Conservation (phyloP, 2,113 vertebrate species). For the Balaeniceps rex region DNA sequence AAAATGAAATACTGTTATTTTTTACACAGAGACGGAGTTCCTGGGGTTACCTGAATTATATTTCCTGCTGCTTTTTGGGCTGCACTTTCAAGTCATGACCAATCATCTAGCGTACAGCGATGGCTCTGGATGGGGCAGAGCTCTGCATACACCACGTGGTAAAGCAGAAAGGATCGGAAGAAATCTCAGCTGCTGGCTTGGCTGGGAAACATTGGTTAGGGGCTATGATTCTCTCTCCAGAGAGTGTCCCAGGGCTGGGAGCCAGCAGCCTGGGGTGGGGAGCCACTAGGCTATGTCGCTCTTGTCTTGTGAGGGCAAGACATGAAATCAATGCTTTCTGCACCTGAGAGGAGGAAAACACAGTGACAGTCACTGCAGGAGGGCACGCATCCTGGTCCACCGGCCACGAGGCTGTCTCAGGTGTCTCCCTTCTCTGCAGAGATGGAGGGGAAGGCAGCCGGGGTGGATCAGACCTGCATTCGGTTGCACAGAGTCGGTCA, state of each 20-base stretch:
- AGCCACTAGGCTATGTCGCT: not conserved
- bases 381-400: not conserved
- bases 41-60: not conserved
- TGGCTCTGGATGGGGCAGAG: not conserved
- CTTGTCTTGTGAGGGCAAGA: not conserved
- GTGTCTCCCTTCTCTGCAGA: not conserved
- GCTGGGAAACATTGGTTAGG: not conserved
- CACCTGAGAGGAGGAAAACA: not conserved
- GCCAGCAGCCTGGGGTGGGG: not conserved
- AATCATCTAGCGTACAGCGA: not conserved
- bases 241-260: not conserved
- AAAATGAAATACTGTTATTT: not conserved
- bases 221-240: not conserved
- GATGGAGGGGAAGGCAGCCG: not conserved
- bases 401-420: not conserved
- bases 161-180: not conserved
- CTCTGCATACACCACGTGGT: not conserved
- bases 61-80: not conserved
- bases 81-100: not conserved
- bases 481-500: not conserved
- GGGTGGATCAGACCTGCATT: not conserved
- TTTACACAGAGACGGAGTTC: rapidly evolving
- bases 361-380: not conserved
- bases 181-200: not conserved
- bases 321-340: not conserved